phyloP scores from a whole-genome alignment of 2,888 invertebrate genomes.

The Ditylenchus weischeri region DNA sequence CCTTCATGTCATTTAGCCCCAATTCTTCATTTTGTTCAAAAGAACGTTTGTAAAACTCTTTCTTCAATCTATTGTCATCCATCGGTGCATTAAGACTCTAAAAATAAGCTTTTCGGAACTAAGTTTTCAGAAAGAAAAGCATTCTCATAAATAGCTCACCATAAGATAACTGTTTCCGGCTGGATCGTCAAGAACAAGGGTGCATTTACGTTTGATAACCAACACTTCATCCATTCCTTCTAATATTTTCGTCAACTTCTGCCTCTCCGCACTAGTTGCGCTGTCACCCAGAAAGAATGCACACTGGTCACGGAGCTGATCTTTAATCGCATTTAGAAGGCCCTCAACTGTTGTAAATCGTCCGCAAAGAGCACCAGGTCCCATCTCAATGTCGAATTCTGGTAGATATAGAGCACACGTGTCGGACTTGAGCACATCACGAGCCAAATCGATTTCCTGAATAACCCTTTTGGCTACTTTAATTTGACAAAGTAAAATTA shows the following conservation, averaged over 20 bases:
- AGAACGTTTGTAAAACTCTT: conserved; percentile 76
- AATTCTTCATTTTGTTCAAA: conserved; percentile 91
- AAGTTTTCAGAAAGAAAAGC: too few relatives aligned
- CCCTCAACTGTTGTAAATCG: conserved; percentile 94
- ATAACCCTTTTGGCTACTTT: background rate
- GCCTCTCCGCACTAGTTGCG: conserved; percentile 32
- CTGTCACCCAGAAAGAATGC: conserved; percentile 57
- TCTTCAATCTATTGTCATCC: conserved; percentile 66
- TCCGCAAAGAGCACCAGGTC: conserved; percentile 80
- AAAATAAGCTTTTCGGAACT: conserved; percentile 18
- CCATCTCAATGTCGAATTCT: conserved; percentile 71
- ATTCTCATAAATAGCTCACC: conserved; percentile 59
- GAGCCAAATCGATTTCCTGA: conserved; percentile 73
- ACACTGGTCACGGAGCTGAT: conserved; percentile 44
- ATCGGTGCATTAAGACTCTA: conserved; percentile 59
- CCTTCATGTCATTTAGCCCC: conserved; percentile 91
- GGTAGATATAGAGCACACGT: conserved; percentile 77
- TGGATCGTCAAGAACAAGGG: conserved; percentile 89
- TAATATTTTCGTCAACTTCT: conserved; percentile 40
- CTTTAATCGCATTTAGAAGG: conserved; percentile 72
- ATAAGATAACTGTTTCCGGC: conserved; percentile 93
- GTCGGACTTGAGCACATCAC: conserved; percentile 92
- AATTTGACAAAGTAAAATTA: background rate
- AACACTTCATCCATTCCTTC: conserved; percentile 41
- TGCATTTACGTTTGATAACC: conserved; percentile 63